Percentiles rank a stretch among this genome's conserved stretches.
These are phyloP conservation scores for Pangasius sanitwongsei DNA, from an alignment of 2,797 vertebrate species.

Conservation along the genomic window DNA sequence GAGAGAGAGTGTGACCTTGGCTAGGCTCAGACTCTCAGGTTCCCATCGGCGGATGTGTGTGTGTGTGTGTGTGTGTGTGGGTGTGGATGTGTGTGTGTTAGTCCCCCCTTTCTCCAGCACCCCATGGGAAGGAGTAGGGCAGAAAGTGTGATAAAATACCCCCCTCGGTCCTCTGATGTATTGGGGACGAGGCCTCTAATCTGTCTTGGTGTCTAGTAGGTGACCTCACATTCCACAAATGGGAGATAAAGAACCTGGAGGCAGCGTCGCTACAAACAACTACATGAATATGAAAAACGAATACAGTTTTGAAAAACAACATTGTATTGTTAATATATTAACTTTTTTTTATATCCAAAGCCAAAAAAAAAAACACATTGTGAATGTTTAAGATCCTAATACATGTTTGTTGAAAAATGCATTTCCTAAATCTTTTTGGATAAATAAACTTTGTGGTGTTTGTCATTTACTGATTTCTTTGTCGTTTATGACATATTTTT, in stretches of 20 bases:
- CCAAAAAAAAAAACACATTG: neutral
- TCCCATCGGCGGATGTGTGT: slow-evolving; percentile 59
- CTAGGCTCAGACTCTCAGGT: slow-evolving; percentile 62
- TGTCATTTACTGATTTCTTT: neutral
- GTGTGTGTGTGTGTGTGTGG: slow-evolving; percentile 23
- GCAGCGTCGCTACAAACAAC: slow-evolving; percentile 60
- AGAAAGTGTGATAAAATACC: slow-evolving; percentile 73
- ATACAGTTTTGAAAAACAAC: neutral
- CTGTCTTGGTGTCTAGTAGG: slow-evolving; percentile 73
- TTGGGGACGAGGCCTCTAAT: slow-evolving; percentile 74
- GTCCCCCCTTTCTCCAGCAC: slow-evolving; percentile 28
- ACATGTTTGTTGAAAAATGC: neutral
- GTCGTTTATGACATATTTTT: neutral
- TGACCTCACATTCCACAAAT: slow-evolving; percentile 71
- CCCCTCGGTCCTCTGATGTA: slow-evolving; percentile 71
- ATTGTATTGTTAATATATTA: neutral
- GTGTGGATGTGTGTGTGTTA: neutral
- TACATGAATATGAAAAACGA: slow-evolving; percentile 32
- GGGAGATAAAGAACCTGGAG: slow-evolving; percentile 70
- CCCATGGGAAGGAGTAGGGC: slow-evolving; percentile 50
- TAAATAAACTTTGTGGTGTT: neutral
- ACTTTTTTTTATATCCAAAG: neutral
- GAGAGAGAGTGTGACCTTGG: slow-evolving; percentile 67
- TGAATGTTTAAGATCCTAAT: neutral
- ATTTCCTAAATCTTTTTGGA: neutral